Percentiles rank a stretch among this genome's conserved stretches.
Conservation (phyloP, 2,797 vertebrate species). For the Cirrhinus molitorella region DNA sequence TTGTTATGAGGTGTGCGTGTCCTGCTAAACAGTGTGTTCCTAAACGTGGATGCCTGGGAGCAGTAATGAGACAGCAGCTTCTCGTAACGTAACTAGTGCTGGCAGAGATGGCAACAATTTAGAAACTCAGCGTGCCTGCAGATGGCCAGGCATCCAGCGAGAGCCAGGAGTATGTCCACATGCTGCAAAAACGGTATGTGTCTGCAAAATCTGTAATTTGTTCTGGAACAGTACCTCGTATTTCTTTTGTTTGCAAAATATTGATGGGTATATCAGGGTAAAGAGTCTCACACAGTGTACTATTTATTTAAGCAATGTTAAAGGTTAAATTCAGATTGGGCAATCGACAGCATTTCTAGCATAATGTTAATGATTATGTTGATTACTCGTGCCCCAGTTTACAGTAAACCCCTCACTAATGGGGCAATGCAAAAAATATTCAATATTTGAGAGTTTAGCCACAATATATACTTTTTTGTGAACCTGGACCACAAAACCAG, state of each 20-base stretch:
- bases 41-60: background rate
- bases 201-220: background rate
- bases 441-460: too few species aligned
- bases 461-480: too few species aligned
- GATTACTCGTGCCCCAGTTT: too few species aligned
- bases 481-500: too few species aligned
- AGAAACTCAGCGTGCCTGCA: background rate
- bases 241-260: conserved; percentile 20
- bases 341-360: background rate
- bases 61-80: conserved; percentile 40
- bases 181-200: background rate
- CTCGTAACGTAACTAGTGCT: background rate
- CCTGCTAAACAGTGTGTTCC: conserved; percentile 13
- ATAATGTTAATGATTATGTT: background rate
- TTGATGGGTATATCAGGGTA: background rate
- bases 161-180: conserved; percentile 11
- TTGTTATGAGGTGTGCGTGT: background rate
- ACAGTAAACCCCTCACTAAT: background rate
- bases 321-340: background rate
- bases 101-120: conserved; percentile 16
- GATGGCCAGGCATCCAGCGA: conserved; percentile 3
- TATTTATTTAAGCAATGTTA: background rate
- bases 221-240: background rate
- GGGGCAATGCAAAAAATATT: background rate
- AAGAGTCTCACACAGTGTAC: background rate